Conservation (phyloP, 2,888 invertebrate species). For the Artemia sinica region DNA sequence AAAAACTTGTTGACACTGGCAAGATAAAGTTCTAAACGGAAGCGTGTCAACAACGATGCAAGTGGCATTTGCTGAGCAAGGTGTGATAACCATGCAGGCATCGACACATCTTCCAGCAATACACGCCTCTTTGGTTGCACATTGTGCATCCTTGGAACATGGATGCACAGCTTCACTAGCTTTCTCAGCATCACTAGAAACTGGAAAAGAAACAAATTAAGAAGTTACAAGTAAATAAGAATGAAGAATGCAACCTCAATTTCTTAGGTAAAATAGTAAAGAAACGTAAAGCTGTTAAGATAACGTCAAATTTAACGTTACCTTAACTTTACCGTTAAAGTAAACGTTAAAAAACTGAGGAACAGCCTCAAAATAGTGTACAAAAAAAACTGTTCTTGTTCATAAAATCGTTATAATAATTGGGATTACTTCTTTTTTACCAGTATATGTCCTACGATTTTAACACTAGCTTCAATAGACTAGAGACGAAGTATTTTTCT, state of each 20-base stretch:
- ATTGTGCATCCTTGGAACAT: constrained; percentile 55
- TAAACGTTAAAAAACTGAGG: too few relatives aligned
- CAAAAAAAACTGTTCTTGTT: too few relatives aligned
- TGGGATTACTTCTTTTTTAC: too few relatives aligned
- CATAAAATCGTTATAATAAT: too few relatives aligned
- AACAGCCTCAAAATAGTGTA: too few relatives aligned
- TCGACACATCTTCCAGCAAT: constrained; percentile 58
- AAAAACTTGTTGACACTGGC: constrained; percentile 62
- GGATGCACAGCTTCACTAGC: constrained; percentile 30
- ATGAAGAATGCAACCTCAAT: neutral
- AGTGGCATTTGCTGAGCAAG: constrained; percentile 60
- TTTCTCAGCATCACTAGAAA: constrained; percentile 35
- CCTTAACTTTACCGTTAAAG: too few relatives aligned
- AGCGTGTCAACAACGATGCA: constrained; percentile 70
- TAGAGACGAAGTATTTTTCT: too few relatives aligned
- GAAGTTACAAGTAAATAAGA: constrained; percentile 15
- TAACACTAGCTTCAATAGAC: too few relatives aligned
- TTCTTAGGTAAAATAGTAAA: too few relatives aligned
- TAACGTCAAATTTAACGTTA: too few relatives aligned
- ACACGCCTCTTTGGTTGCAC: constrained; percentile 62
- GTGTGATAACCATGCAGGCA: constrained; percentile 52
- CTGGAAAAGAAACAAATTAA: constrained; percentile 26
- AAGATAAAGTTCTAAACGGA: constrained; percentile 70
- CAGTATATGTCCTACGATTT: too few relatives aligned
- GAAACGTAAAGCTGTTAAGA: too few relatives aligned